A percentile compares a stretch with the other conserved stretches of the same genome.
Conservation (phyloP, 1,140 invertebrate genomes). For the Lethocerus indicus region DNA sequence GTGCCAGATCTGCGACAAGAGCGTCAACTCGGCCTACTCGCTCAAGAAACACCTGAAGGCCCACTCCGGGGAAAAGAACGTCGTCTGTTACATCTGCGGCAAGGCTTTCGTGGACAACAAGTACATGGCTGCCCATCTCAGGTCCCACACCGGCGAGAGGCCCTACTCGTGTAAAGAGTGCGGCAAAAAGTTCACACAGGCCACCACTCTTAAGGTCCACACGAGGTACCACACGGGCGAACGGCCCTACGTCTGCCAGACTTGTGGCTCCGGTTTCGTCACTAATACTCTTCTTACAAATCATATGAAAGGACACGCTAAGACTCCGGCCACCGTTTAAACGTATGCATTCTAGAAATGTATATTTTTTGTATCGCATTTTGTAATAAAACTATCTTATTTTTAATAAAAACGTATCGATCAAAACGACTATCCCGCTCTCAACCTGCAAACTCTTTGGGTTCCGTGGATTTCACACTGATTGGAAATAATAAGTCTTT, state of each 20-base stretch:
- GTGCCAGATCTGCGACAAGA: neutral
- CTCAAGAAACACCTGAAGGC: slow-evolving; percentile 6
- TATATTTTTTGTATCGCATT: neutral
- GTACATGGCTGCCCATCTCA: slow-evolving; percentile 24
- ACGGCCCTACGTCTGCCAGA: slow-evolving; percentile 39
- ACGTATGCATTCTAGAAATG: neutral
- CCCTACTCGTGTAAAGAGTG: slow-evolving; percentile 30
- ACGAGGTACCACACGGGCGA: slow-evolving; percentile 49
- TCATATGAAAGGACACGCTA: slow-evolving; percentile 1
- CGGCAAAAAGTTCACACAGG: slow-evolving; percentile 44
- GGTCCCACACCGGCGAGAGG: slow-evolving; percentile 27
- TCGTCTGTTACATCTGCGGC: slow-evolving; percentile 5
- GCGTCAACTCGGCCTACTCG: neutral
- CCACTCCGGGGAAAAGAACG: slow-evolving; percentile 6
- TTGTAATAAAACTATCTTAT: neutral
- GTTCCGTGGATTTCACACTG: too few species aligned
- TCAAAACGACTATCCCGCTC: too few species aligned
- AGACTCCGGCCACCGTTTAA: neutral
- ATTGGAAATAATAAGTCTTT: too few species aligned
- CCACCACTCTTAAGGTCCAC: slow-evolving; percentile 54
- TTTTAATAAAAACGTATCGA: too few species aligned
- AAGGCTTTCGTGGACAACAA: slow-evolving; percentile 8
- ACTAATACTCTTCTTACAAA: slow-evolving; percentile 2
- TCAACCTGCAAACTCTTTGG: too few species aligned
- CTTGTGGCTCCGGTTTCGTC: slow-evolving; percentile 48